Conservation (phyloP, 2,888 invertebrate species). For the Plagiodera versicolora region DNA sequence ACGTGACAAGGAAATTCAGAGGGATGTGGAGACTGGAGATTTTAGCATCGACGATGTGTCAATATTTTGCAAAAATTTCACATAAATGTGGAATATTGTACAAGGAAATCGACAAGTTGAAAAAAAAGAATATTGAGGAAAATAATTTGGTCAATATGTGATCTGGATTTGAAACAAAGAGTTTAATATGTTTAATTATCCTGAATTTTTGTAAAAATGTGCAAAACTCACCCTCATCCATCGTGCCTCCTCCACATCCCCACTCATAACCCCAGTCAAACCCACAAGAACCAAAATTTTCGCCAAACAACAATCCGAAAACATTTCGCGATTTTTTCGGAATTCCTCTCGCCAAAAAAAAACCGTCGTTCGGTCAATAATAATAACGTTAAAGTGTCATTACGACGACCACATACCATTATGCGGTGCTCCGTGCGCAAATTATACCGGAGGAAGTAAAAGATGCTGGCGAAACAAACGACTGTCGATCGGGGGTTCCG, state of each 20-base stretch:
- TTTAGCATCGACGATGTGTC: no score
- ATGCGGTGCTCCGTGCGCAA: not conserved
- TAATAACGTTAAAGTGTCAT: not conserved
- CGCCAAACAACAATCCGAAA: not conserved
- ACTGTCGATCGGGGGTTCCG: slow-evolving; percentile 42
- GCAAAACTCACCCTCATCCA: slow-evolving; percentile 6
- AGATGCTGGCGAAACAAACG: slow-evolving; percentile 53
- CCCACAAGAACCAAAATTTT: not conserved
- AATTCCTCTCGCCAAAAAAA: not conserved
- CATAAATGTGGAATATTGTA: no score
- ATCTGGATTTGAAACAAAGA: no score
- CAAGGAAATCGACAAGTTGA: no score
- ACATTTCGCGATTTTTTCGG: not conserved
- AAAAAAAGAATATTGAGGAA: no score
- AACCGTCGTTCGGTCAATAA: not conserved
- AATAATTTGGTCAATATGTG: no score
- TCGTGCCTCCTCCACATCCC: not conserved
- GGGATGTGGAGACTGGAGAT: no score
- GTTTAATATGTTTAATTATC: no score
- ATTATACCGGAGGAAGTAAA: slow-evolving; percentile 34
- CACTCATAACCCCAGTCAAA: not conserved
- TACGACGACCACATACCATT: not conserved
- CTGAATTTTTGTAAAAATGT: no score
- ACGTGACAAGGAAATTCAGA: no score
- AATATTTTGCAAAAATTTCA: no score